Conservation (phyloP, 2,888 invertebrate genomes). For the Allophyes oxyacanthae region DNA sequence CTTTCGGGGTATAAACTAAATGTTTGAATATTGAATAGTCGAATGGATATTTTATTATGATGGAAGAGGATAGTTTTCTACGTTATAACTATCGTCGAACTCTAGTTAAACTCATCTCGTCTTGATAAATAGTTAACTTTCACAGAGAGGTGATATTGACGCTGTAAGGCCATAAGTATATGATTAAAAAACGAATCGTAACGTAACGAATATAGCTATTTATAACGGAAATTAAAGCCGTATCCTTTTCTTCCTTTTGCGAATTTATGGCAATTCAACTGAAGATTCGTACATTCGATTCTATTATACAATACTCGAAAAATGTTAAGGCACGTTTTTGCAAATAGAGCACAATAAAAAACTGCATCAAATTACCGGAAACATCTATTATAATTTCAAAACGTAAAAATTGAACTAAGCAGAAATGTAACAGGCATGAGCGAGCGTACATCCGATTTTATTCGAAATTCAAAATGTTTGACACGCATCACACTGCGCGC, state of each 20-base stretch:
- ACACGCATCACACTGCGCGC: conserved; percentile 65
- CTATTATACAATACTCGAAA: conserved; percentile 7
- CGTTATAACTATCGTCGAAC: too few species aligned
- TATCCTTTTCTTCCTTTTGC: too few species aligned
- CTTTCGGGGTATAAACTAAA: conserved; percentile 47
- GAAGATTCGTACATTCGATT: not conserved
- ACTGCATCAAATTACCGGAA: conserved; percentile 29
- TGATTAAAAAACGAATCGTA: too few species aligned
- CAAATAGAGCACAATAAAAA: conserved; percentile 14
- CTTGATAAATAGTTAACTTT: too few species aligned
- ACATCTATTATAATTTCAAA: conserved; percentile 24
- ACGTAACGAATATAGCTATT: too few species aligned
- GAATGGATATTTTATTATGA: conserved; percentile 9
- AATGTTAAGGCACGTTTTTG: not conserved
- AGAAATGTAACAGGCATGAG: conserved; percentile 15
- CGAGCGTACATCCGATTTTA: conserved; percentile 25
- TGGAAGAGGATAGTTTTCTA: not conserved
- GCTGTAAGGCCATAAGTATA: too few species aligned
- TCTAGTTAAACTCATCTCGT: too few species aligned
- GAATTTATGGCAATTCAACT: conserved; percentile 16
- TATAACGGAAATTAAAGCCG: too few species aligned
- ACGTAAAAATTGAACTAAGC: not conserved
- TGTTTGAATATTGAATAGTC: conserved; percentile 32
- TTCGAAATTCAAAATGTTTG: conserved; percentile 46
- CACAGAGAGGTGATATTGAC: too few species aligned